A percentile compares a stretch with the other conserved stretches of the same genome.
Evolutionary conservation across 2,888 invertebrate genomes (phyloP).

Genomic region (Meta bourneti): DNA sequence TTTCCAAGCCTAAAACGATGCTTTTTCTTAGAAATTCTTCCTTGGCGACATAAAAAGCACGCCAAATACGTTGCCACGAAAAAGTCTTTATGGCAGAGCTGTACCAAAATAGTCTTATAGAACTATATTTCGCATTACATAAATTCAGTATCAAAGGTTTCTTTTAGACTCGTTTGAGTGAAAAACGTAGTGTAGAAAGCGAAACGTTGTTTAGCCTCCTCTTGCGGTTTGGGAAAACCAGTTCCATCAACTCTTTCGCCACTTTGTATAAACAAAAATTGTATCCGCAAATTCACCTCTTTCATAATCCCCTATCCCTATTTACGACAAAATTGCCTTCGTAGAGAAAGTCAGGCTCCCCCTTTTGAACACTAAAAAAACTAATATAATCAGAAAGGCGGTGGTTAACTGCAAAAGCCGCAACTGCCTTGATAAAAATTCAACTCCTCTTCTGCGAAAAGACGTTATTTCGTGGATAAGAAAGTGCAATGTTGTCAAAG

Average conservation of each 20-base stretch:
- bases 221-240: constrained; percentile 14
- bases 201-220: neutral
- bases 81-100: too few species aligned
- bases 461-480: neutral
- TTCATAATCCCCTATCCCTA: neutral
- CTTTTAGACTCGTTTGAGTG: neutral
- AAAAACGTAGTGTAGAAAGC: neutral
- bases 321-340: too few species aligned
- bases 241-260: constrained; percentile 30
- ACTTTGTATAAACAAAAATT: neutral
- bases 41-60: too few species aligned
- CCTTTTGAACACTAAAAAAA: neutral
- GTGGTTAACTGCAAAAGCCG: constrained; percentile 22
- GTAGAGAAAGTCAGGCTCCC: too few species aligned
- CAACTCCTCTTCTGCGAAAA: neutral
- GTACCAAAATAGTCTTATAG: too few species aligned
- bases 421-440: constrained; percentile 2
- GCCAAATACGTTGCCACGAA: too few species aligned
- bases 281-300: neutral
- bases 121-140: too few species aligned
- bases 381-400: constrained; percentile 10
- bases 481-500: constrained; percentile 33
- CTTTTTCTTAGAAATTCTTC: too few species aligned
- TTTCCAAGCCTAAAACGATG: too few species aligned
- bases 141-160: too few species aligned